Evolutionary conservation across 2,113 vertebrate genomes (phyloP).

Genomic region (Hypocryptadius cinnamomeus): DNA sequence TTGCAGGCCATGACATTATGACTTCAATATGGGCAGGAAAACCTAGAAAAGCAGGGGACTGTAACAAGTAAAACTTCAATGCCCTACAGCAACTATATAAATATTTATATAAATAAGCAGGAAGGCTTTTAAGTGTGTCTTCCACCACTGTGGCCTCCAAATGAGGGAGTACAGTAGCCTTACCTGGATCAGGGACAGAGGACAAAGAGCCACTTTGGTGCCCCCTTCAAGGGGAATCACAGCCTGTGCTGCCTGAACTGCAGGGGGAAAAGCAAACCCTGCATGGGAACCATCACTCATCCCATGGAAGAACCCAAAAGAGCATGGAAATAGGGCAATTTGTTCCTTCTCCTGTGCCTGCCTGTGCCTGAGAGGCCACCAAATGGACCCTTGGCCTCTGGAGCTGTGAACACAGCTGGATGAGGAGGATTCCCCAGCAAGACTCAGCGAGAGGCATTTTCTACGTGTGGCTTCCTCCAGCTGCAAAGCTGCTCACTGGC

Average conservation of each 20-base stretch:
- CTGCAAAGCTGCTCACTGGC: too few relatives aligned
- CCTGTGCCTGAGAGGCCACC: neutral
- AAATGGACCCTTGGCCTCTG: neutral
- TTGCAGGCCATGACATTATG: conserved; percentile 57
- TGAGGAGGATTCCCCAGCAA: neutral
- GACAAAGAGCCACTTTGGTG: neutral
- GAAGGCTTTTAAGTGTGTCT: neutral
- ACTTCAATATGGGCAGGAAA: conserved; percentile 51
- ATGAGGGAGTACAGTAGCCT: neutral
- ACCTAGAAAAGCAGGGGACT: conserved; percentile 57
- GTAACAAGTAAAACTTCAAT: conserved; percentile 38
- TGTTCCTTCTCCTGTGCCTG: too few relatives aligned
- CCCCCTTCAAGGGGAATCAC: neutral
- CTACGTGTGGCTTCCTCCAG: too few relatives aligned
- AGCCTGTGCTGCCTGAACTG: neutral
- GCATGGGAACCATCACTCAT: neutral
- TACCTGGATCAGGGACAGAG: neutral
- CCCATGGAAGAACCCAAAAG: too few relatives aligned
- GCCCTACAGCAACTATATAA: conserved; percentile 54
- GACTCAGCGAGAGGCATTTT: neutral
- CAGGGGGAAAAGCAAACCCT: neutral
- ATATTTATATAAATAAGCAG: neutral
- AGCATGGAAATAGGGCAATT: too few relatives aligned
- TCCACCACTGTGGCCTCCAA: neutral
- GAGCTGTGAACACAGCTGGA: neutral